Evolutionary conservation across 2,113 vertebrate genomes (phyloP).

Genomic region (Dascyllus trimaculatus): DNA sequence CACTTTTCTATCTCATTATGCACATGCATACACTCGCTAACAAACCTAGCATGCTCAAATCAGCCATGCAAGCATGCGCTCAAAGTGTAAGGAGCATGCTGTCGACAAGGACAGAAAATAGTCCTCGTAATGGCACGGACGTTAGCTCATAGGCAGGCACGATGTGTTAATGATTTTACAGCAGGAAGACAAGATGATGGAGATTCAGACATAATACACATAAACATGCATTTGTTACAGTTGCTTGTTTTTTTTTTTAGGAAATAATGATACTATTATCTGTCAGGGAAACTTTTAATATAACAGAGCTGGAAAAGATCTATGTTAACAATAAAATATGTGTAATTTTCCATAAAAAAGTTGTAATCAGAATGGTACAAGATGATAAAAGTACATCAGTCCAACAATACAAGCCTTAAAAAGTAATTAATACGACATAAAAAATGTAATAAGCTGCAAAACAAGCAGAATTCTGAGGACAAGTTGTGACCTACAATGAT

Average conservation of each 20-base stretch:
- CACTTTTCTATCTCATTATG: constrained; percentile 64
- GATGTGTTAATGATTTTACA: constrained; percentile 35
- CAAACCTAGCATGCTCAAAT: constrained; percentile 57
- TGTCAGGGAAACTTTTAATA: not conserved
- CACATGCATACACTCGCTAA: constrained; percentile 57
- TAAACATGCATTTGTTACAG: not conserved
- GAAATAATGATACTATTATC: not conserved
- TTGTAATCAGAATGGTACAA: not conserved
- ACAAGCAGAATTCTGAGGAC: constrained; percentile 9
- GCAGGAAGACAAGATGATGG: not conserved
- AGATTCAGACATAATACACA: not conserved
- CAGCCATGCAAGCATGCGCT: constrained; percentile 48
- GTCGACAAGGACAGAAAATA: constrained; percentile 27
- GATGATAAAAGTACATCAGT: not conserved
- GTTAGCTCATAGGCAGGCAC: not conserved
- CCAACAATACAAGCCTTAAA: not conserved
- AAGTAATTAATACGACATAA: not conserved
- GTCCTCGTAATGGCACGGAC: constrained; percentile 23
- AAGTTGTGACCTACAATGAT: constrained; percentile 28
- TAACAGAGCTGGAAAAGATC: not conserved
- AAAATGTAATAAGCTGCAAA: constrained; percentile 1
- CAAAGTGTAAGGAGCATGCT: constrained; percentile 34
- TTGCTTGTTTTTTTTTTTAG: not conserved
- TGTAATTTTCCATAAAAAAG: not conserved
- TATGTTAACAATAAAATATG: not conserved